Conservation (phyloP, 2,113 vertebrate genomes). For the Nettapus auritus region DNA sequence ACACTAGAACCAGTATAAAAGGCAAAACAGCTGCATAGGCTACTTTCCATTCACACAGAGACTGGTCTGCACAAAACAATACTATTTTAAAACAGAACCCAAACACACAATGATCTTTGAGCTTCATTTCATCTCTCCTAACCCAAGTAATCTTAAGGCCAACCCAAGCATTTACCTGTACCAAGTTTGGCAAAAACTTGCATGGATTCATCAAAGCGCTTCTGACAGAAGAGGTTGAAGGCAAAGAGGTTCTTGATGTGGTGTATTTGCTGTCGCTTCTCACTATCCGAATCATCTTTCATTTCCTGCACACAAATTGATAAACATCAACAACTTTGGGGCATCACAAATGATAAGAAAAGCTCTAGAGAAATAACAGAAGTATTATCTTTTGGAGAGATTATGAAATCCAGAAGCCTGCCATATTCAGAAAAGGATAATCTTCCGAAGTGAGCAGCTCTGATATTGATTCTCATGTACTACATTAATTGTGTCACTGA, state of each 20-base stretch:
- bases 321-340: neutral
- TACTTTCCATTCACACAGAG: neutral
- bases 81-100: neutral
- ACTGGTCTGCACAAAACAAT: neutral
- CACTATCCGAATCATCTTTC: slow-evolving; percentile 96
- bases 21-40: neutral
- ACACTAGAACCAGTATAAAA: neutral
- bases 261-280: slow-evolving; percentile 96
- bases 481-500: neutral
- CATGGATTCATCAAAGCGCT: slow-evolving; percentile 98
- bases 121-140: neutral
- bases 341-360: neutral
- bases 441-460: neutral
- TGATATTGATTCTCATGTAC: neutral
- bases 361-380: neutral
- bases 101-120: neutral
- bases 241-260: slow-evolving; percentile 98
- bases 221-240: slow-evolving; percentile 98
- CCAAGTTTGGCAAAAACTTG: slow-evolving; percentile 97
- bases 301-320: slow-evolving; percentile 84
- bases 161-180: slow-evolving; percentile 84
- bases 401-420: neutral
- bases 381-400: neutral
- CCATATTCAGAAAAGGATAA: neutral
- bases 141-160: neutral